Base-by-base conservation (phyloP, 2,888 invertebrate genomes). In the Phorcus lineatus region DNA sequence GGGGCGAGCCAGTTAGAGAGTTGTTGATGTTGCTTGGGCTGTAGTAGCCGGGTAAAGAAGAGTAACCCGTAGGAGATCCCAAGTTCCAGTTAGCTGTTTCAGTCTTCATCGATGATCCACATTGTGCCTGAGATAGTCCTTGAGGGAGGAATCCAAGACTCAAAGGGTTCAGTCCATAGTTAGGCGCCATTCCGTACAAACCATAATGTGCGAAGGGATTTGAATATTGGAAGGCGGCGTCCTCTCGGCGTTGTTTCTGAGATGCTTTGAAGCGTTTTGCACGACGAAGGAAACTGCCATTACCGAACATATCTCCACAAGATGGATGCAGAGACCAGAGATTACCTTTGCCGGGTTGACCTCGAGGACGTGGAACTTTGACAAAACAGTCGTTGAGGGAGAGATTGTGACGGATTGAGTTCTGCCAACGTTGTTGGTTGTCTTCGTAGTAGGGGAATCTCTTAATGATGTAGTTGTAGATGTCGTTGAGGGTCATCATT, bases 371-470 rank as follows among this genome's bases (percentile, higher is more conserved):
- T 0, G 92, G 97, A 82, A 97, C 96, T 95, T 98, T 98, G 91
- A 98, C 96, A 94, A 98, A 98, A 94, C 98, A 98, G 94, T 98
- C 98, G 94, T 98, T 98, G 94, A 98, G 97, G 82, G 97, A 97
- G 79, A 98, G 94, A 94, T 98, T 98, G 94, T 98, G 98, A 80
- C 98, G 88, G n/a, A 94, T 90, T 0, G 94, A 94, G 88, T 94
- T 94, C 89, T 94, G 94, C 94, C 94, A 94, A 57, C 96, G 93
- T 90, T 96, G 96, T 9, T 96, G 96, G 94, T 97, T 97, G 89
- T 96, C 95, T 55, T 96, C 94, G 93, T 97, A 97, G 93, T 97
- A 97, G 0, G 97, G 97, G 91, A 97, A 97, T 85, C 96, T 94
- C 92, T 97, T 97, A 94, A 97, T 97, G 94, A 98, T 98, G 94